Base-by-base conservation (phyloP, 30 jellyfish, hydroid and myxozoan genomes). In the Hydra vulgaris region DNA sequence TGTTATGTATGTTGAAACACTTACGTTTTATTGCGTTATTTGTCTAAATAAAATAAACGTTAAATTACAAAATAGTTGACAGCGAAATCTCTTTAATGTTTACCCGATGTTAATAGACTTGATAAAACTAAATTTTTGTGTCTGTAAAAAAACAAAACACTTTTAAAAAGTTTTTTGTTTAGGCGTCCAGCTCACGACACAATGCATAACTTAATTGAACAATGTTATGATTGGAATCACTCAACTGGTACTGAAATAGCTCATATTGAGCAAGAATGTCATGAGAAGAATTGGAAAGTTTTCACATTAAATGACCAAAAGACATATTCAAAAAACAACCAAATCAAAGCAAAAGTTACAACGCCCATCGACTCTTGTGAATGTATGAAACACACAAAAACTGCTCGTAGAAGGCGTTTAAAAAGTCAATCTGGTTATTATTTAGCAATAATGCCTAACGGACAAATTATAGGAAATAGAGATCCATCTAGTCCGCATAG, bases 381-480 rank as follows among this genome's bases (percentile, higher is more conserved):
- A 40, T 92, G 96, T 82, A 83, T 92, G 81, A 87, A 89, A 70
- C 98, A 92, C 75, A 83, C 95, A 19, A 92, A 92, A 77, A 92
- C 98, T 53, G 88, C 98, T 24, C 80, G 98, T 1, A 71, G 98
- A 72, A 76, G 98, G 79, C 92, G 98, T 8, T 87, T 92, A 8
- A 79, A 95, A 21, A 92, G 98, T 78, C 94, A 92, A 71, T 86
- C 95, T 18, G 98, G 98, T 8, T 92, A 88, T 82, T 92, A 92
- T 79, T 55, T 92, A 77, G 96, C 98, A 7, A 89, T 92, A 18
- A 92, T 92, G 98, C 98, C 98, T 21, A 92, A 92, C 78, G 98
- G 98, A 25, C 98, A 87, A 77, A 95, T 92, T 24, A 79, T 92
- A 19, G 98, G 98, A 12, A 95, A 87, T 7, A 83, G 82, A 71